Base-by-base conservation (phyloP, 2,113 vertebrate species). In the Strigops habroptila region DNA sequence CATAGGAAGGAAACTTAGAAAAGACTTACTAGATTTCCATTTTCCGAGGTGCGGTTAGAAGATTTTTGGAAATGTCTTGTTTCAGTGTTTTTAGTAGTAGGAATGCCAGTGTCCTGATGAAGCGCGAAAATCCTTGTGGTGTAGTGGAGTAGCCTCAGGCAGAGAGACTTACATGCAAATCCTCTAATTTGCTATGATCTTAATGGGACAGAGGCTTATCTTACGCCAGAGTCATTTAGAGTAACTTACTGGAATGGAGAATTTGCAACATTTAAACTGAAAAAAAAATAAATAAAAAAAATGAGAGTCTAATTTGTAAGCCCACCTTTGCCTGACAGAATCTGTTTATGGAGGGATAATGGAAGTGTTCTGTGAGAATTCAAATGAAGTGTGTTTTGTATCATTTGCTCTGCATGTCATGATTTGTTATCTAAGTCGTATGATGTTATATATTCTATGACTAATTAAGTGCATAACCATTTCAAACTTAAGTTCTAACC, bases 321-420 rank as follows among this genome's bases (percentile, higher is more conserved):
- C 49, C 91, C 51, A 31, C 31, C 31, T 93, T 77, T 85, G 33
- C 43, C 57, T 64, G 39, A 30, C 53, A 64, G 48, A 78, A 90
- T 41, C 55, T 85, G 12, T 35, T 82, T 71, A 5, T 87, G 78
- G 35, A 70, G 27, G 18, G 18, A 25, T 71, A 79, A 64, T 64
- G 33, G 44, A 69, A 46, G 23, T 18, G 5, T 83, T 88, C 31
- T 74, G 49, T 74, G 60, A 63, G 53, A 90, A 86, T 62, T 53
- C 49, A 52, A 53, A 65, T 74, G n/a, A 79, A 46, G 17, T 2
- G 1, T 69, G 18, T 13, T 68, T 93, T 85, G 3, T 39, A 13
- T 59, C 0, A 0, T 65, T 89, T 90, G 22, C 44, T 91, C 2
- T 73, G 14, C 0, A 0, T 37, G 37, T 59, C 60, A 5, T 74